Evolutionary conservation across 2,888 invertebrate genomes (phyloP).

Genomic region (Callosobruchus maculatus): DNA sequence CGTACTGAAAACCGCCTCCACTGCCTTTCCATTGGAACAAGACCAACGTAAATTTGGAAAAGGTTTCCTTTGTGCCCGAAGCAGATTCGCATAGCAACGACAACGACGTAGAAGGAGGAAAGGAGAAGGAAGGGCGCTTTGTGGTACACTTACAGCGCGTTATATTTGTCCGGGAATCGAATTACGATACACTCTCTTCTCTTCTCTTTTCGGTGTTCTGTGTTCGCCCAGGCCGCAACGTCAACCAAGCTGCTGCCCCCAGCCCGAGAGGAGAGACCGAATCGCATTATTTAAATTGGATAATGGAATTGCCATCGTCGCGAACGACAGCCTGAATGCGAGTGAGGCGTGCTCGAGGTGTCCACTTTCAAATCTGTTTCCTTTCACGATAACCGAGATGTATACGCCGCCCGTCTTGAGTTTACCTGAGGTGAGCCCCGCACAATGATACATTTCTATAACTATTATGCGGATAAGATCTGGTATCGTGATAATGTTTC

Average conservation of each 20-base stretch:
- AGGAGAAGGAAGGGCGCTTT: slow-evolving; percentile 30
- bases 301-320: slow-evolving; percentile 14
- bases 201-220: slow-evolving; percentile 4
- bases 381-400: background rate
- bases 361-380: background rate
- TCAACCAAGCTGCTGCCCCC: slow-evolving; percentile 8
- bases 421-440: background rate
- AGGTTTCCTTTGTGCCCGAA: slow-evolving; percentile 30
- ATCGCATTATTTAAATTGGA: slow-evolving; percentile 22
- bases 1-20: background rate
- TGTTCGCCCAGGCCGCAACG: slow-evolving; percentile 1
- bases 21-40: background rate
- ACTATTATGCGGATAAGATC: background rate
- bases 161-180: slow-evolving; percentile 26
- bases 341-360: background rate
- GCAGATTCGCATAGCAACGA: slow-evolving; percentile 39
- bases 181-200: slow-evolving; percentile 21
- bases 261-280: slow-evolving; percentile 19
- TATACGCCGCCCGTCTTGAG: background rate
- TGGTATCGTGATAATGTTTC: background rate
- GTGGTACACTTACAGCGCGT: slow-evolving; percentile 32
- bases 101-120: no score
- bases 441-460: background rate
- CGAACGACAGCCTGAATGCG: background rate
- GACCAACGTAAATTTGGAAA: slow-evolving; percentile 34